A percentile compares a stretch with the other conserved stretches of the same genome.
Conservation (phyloP, 1,140 invertebrate genomes). For the Doryteuthis pealeii region DNA sequence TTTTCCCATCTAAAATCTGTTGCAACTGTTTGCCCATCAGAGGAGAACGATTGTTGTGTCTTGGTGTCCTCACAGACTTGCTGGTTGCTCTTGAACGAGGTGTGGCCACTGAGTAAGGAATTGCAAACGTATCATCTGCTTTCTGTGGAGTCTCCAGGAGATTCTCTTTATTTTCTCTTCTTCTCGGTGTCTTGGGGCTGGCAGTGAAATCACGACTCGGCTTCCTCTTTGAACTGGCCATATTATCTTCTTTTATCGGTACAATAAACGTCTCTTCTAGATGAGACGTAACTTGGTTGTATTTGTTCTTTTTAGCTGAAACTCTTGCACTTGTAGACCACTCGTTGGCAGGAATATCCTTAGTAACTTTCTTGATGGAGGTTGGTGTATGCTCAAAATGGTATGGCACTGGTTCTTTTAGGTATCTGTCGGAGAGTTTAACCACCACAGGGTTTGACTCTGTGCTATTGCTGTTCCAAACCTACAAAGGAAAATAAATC, state of each 20-base stretch:
- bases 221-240: constrained; percentile 19
- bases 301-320: constrained; percentile 43
- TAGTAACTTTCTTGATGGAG: neutral
- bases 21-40: constrained; percentile 39
- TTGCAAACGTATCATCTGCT: constrained; percentile 11
- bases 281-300: constrained; percentile 58
- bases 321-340: neutral
- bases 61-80: neutral
- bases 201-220: constrained; percentile 16
- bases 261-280: constrained; percentile 36
- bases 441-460: neutral
- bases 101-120: constrained; percentile 1
- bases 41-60: constrained; percentile 29
- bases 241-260: constrained; percentile 14
- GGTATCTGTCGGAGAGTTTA: too few relatives aligned
- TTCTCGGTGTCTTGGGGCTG: constrained; percentile 17
- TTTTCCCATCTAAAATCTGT: constrained; percentile 44
- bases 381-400: neutral
- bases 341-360: neutral
- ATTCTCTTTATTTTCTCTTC: neutral
- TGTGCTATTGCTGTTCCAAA: neutral
- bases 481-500: neutral
- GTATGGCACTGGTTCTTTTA: neutral
- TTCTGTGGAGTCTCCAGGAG: constrained; percentile 16
- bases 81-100: neutral